phyloP scores from a whole-genome alignment of 2,797 vertebrate genomes.

The Sarcophilus harrisii region DNA sequence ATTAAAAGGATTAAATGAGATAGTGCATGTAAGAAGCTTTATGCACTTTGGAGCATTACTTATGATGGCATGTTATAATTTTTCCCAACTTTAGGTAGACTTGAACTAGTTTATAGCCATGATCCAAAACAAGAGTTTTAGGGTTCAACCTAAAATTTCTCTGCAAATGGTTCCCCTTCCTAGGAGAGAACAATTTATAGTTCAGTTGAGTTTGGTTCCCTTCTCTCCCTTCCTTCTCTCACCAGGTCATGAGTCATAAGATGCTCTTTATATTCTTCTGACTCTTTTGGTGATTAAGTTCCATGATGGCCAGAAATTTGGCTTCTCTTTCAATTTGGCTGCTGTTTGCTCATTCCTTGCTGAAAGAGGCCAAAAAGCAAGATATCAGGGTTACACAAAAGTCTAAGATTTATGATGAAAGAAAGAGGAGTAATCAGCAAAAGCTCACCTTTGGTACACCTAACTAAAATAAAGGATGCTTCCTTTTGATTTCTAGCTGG shows the following conservation, averaged over 20 bases:
- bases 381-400: not conserved
- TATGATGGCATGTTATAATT: not conserved
- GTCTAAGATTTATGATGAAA: not conserved
- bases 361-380: not conserved
- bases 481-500: slow-evolving; percentile 50
- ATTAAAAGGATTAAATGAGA: not conserved
- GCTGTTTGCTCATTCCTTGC: not conserved
- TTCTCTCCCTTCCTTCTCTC: not conserved
- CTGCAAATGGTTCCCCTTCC: not conserved
- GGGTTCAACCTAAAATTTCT: not conserved
- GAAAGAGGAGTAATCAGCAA: not conserved
- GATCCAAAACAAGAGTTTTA: not conserved
- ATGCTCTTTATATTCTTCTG: not conserved
- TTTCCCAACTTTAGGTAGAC: not conserved
- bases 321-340: not conserved
- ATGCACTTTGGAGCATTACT: not conserved
- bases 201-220: not conserved
- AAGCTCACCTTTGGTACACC: slow-evolving; percentile 9
- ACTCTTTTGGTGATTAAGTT: not conserved
- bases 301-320: not conserved
- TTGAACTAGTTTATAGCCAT: not conserved
- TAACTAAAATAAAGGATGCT: slow-evolving; percentile 19
- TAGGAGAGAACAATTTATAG: not conserved
- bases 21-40: not conserved
- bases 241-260: not conserved